Percentiles rank a stretch among this genome's conserved stretches.
These are phyloP conservation scores for Gila orcuttii DNA, from an alignment of 2,113 vertebrate species.

Conservation along the genomic window DNA sequence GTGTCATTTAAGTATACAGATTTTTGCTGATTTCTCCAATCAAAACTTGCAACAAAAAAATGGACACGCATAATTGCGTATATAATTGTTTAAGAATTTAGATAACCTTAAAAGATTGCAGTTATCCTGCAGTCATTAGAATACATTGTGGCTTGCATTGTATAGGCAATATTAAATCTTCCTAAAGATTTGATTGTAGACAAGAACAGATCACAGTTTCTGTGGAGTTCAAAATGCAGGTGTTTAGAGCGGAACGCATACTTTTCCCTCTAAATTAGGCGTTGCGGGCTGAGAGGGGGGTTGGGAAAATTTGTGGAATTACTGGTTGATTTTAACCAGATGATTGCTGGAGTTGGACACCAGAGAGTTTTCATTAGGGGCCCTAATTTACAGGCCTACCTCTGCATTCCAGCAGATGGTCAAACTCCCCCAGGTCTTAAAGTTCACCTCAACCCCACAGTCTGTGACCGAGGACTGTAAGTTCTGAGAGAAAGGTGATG, in stretches of 20 bases:
- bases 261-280: conserved; percentile 95
- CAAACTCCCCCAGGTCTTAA: conserved; percentile 84
- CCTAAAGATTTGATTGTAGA: conserved; percentile 46
- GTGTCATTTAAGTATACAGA: neutral
- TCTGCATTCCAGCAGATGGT: conserved; percentile 86
- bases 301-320: conserved; percentile 97
- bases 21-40: neutral
- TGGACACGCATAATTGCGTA: neutral
- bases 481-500: neutral
- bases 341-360: conserved; percentile 97
- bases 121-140: conserved; percentile 3
- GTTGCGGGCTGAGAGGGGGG: conserved; percentile 87
- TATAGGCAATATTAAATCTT: conserved; percentile 45
- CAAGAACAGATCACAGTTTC: conserved; percentile 56
- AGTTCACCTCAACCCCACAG: conserved; percentile 77
- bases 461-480: conserved; percentile 38
- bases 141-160: conserved; percentile 8
- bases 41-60: neutral
- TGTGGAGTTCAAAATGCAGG: conserved; percentile 85
- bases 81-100: conserved; percentile 25
- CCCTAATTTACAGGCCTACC: conserved; percentile 96
- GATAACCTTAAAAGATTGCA: neutral
- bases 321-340: conserved; percentile 99
- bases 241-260: conserved; percentile 91
- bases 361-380: conserved; percentile 94